Base-by-base conservation (phyloP, 2,888 invertebrate genomes). In the Caenorhabditis drosophilae region DNA sequence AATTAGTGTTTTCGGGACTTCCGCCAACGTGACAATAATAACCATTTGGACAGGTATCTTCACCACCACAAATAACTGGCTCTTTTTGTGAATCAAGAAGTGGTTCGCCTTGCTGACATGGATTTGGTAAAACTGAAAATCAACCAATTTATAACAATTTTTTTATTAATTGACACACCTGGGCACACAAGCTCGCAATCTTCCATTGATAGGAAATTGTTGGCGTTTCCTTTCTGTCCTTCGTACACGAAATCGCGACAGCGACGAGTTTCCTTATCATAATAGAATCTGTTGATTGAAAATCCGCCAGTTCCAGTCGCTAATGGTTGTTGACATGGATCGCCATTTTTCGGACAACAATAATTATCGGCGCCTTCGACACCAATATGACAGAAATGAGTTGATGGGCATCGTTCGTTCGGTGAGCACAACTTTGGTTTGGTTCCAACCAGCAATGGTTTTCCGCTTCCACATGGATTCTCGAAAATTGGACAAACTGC, bases 351-450 rank as follows among this genome's bases (percentile, higher is more conserved):
- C 11, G 79, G 79, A 53, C 82, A 82, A 50, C 82, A 82, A 44
- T 75, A 78, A 51, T 82, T 79, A 3, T 73, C 71, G n/a, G 57
- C 51, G 49, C 68, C 75, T 9, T 72, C 73, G 12, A 59, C 54
- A 36, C 82, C 78, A 48, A 83, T 73, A 53, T 82, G 82, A 46
- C 82, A 82, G 74, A 77, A 82, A 52, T 82, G 80, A n/a, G 79
- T 80, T 26, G 72, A 75, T 11, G 82, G 82, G 47, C 82, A 82
- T 27, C 79, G 56, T 53, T 67, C 70, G 49, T 67, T 59, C 26
- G 63, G 67, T 0, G 58, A 63, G 45, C 70, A 67, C 6, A 56
- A 38, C 55, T 76, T 76, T 26, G 76, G 76, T 23, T 67, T 63
- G 2, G 62, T 36, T 59, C 73, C 76, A 31, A 76, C 58, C 52